These are phyloP conservation scores for Cantharis flavilabris DNA, from an alignment of 2,888 invertebrate genomes.

Conservation along the genomic window DNA sequence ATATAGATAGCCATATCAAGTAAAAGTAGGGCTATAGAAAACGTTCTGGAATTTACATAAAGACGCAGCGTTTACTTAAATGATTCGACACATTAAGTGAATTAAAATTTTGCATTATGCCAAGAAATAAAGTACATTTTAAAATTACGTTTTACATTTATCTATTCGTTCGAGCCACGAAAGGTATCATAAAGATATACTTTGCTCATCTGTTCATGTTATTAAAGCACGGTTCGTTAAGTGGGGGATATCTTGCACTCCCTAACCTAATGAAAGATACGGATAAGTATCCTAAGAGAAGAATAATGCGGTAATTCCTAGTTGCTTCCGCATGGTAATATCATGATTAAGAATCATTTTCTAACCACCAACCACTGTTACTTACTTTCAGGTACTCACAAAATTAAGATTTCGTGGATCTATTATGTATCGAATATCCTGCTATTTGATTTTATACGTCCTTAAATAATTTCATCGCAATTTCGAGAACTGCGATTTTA, in stretches of 20 bases:
- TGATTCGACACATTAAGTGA: background rate
- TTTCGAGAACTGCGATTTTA: background rate
- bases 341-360: background rate
- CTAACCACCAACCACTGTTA: background rate
- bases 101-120: background rate
- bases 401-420: background rate
- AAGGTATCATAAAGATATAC: background rate
- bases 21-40: conserved; percentile 6
- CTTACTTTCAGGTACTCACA: background rate
- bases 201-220: background rate
- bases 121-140: background rate
- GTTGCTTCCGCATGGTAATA: background rate
- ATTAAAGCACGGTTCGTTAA: background rate
- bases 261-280: background rate
- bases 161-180: background rate
- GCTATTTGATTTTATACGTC: background rate
- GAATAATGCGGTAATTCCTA: background rate
- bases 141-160: background rate
- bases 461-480: background rate
- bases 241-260: background rate
- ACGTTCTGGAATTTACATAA: conserved; percentile 10
- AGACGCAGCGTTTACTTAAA: background rate
- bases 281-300: background rate
- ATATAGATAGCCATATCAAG: conserved; percentile 15
- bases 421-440: background rate